Conservation (phyloP, 2,888 invertebrate species). For the Drosophila nr. perissopoda region DNA sequence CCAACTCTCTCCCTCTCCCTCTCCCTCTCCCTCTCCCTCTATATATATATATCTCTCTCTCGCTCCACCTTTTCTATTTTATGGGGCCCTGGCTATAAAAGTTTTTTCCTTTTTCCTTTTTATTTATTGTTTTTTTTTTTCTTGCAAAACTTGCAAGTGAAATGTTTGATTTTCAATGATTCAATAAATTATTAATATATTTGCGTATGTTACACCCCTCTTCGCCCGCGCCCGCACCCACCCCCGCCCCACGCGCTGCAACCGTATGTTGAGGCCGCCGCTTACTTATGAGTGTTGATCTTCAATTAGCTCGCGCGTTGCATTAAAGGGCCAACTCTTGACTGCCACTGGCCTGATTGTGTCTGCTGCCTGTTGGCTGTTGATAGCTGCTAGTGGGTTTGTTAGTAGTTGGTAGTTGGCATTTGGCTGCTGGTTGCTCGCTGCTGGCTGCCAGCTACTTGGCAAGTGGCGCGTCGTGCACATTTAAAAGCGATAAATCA, state of each 20-base stretch:
- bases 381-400: slow-evolving; percentile 1
- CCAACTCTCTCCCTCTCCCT: neutral
- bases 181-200: slow-evolving; percentile 81
- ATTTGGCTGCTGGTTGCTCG: slow-evolving; percentile 5
- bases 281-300: slow-evolving; percentile 50
- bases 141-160: slow-evolving; percentile 77
- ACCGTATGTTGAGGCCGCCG: neutral
- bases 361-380: slow-evolving; percentile 15
- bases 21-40: neutral
- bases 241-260: neutral
- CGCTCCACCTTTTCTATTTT: neutral
- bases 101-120: slow-evolving; percentile 4
- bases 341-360: slow-evolving; percentile 31
- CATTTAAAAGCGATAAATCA: slow-evolving; percentile 77
- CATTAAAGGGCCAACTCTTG: slow-evolving; percentile 40
- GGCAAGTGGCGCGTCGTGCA: slow-evolving; percentile 63
- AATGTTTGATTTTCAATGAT: slow-evolving; percentile 82
- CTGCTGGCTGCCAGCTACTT: slow-evolving; percentile 25
- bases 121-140: slow-evolving; percentile 6
- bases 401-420: slow-evolving; percentile 21
- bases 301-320: slow-evolving; percentile 63
- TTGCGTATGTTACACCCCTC: slow-evolving; percentile 59
- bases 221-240: fast-evolving
- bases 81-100: slow-evolving; percentile 14
- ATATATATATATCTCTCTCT: too few relatives aligned